These are phyloP conservation scores for Elysia crispata DNA, from an alignment of 2,888 invertebrate genomes.

Conservation along the genomic window DNA sequence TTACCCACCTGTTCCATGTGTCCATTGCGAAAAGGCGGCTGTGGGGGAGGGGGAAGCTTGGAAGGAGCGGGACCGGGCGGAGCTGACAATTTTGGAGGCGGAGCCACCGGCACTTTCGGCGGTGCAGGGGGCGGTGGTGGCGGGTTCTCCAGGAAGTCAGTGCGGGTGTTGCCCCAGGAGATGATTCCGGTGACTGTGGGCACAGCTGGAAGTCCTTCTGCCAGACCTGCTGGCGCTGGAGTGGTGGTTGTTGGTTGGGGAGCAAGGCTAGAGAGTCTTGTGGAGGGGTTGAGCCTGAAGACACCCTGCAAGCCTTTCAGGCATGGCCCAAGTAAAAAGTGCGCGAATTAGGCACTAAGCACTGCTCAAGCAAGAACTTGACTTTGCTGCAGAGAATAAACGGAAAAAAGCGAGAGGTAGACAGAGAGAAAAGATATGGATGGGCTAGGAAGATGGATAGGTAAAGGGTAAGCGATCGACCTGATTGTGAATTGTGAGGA, in stretches of 20 bases:
- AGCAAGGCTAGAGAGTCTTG: constrained; percentile 47
- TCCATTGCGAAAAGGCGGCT: constrained; percentile 33
- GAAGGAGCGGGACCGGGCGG: constrained; percentile 47
- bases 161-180: constrained; percentile 49
- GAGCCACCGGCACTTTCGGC: constrained; percentile 50
- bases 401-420: too few relatives aligned
- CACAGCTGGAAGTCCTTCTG: constrained; percentile 48
- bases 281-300: not conserved
- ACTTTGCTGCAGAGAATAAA: too few relatives aligned
- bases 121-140: constrained; percentile 55
- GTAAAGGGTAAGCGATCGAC: too few relatives aligned
- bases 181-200: constrained; percentile 49
- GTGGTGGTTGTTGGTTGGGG: constrained; percentile 54
- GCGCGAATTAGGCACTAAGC: too few relatives aligned
- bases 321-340: too few relatives aligned
- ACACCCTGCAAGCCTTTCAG: too few relatives aligned
- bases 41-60: constrained; percentile 46
- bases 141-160: constrained; percentile 48
- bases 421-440: too few relatives aligned
- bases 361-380: too few relatives aligned
- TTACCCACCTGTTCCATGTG: constrained; percentile 43
- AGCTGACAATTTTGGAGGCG: constrained; percentile 54
- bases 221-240: constrained; percentile 49
- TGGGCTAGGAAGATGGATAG: too few relatives aligned
- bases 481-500: too few relatives aligned